Base-by-base conservation (phyloP, 2,888 invertebrate genomes). In the Erebia ligea region DNA sequence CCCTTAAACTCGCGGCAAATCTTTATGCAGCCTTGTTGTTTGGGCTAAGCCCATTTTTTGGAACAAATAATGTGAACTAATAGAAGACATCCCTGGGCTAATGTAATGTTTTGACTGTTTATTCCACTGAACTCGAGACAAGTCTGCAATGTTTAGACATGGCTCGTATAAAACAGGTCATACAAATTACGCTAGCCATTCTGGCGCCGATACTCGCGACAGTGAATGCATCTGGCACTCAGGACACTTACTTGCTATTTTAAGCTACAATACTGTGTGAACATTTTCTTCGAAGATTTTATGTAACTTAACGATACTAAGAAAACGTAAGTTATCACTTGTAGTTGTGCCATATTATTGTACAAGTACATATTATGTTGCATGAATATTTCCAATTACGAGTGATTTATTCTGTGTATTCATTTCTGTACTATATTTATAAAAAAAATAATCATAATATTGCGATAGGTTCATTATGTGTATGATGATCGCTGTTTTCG, bases 61-160 rank as follows among this genome's bases (percentile, higher is more conserved):
- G 2, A 11, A 45, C 3, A 13, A 34, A 34, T 45, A 13, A 45
- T 45, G 45, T 45, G 13, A 45, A 45, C 45, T 13, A 52, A n/a
- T 9, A 52, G 2, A 52, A 9, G 52, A 1, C 10, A 54, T 11
- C 54, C 10, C 10, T 54, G 54, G 17, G 10, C n/a, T 19, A 19
- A 54, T 19, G 54, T 10, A 17, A 17, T 19, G n/a, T n/a, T n/a
- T n/a, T n/a, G 19, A 19, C 54, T 17, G 21, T 21, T 52, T 19
- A 56, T 25, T 25, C 5, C 25, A 57, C n/a, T 57, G 57, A 58
- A 59, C 42, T 17, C 40, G 4, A 17, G 42, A 59, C 34, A 40
- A 13, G n/a, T 59, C 21, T 25, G 15, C 42, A n/a, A 42, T 66
- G 45, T 66, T 57, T 69, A 48, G 76, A 76, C 76, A 79, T 67